These are phyloP conservation scores for Hybos culiciformis DNA, from an alignment of 2,888 invertebrate genomes.

Conservation along the genomic window DNA sequence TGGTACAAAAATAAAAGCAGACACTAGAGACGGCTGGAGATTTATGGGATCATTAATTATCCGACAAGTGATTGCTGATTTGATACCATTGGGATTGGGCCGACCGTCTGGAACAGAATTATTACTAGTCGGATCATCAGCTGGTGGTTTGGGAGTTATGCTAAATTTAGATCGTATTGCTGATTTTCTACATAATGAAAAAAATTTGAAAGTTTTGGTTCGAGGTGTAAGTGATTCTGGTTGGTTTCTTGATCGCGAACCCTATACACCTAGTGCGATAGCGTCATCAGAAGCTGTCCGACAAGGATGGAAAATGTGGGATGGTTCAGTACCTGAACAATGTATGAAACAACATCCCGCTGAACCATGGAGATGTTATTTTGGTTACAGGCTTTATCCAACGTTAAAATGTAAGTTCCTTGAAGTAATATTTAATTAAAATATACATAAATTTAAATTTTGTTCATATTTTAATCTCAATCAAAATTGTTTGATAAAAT, in stretches of 20 bases:
- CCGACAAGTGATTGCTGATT: conserved; percentile 50
- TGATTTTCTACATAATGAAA: conserved; percentile 48
- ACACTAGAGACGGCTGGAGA: conserved; percentile 49
- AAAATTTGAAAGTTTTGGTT: conserved; percentile 49
- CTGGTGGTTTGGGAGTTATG: conserved; percentile 89
- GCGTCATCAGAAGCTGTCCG: conserved; percentile 52
- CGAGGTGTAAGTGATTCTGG: conserved; percentile 84
- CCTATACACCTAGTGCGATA: conserved; percentile 49
- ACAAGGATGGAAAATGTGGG: conserved; percentile 65
- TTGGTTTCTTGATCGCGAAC: conserved; percentile 84
- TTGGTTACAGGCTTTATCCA: conserved; percentile 78
- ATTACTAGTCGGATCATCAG: conserved; percentile 72
- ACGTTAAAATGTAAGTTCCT: conserved; percentile 58
- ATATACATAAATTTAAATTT: too few relatives aligned
- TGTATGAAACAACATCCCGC: conserved; percentile 54
- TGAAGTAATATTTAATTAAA: conserved; percentile 6
- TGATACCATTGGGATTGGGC: conserved; percentile 45
- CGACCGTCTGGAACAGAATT: conserved; percentile 60
- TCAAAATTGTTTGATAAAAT: too few relatives aligned
- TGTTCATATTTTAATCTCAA: too few relatives aligned
- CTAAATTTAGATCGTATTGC: conserved; percentile 74
- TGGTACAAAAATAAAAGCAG: conserved; percentile 50
- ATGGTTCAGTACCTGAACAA: conserved; percentile 62
- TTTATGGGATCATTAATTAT: conserved; percentile 82
- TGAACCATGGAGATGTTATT: conserved; percentile 85